phyloP scores from a whole-genome alignment of 2,797 vertebrate genomes.

The Catamblyrhynchus diadema region DNA sequence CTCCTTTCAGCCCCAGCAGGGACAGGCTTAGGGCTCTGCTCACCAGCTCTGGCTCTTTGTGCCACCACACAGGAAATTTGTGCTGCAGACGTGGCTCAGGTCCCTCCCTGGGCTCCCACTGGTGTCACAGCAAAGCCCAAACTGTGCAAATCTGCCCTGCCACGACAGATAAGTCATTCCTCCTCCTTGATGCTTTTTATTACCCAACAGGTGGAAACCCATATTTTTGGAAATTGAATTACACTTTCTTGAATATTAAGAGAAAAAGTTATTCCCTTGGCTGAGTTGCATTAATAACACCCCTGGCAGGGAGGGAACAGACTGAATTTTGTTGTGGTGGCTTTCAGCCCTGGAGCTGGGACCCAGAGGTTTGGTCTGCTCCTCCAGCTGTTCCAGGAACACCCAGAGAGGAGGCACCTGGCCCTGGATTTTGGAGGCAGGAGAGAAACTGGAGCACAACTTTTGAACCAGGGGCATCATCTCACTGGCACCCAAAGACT shows the following conservation, averaged over 20 bases:
- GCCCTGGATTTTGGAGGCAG: background rate
- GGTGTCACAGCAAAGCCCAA: background rate
- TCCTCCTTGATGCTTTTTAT: background rate
- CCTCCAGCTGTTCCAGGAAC: fast-evolving
- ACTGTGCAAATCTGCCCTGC: background rate
- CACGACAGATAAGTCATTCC: background rate
- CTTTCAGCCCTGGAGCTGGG: background rate
- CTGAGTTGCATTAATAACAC: background rate
- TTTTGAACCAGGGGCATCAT: background rate
- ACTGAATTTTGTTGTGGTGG: background rate
- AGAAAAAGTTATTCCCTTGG: background rate
- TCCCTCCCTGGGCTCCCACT: background rate
- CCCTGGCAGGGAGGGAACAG: background rate
- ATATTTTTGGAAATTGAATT: conserved; percentile 7
- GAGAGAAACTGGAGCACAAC: background rate
- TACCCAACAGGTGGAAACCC: background rate
- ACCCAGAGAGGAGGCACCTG: background rate
- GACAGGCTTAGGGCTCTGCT: background rate
- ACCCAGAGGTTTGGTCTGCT: background rate
- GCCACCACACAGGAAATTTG: background rate
- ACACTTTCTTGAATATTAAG: conserved; percentile 7
- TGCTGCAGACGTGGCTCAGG: fast-evolving
- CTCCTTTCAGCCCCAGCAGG: background rate
- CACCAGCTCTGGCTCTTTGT: fast-evolving
- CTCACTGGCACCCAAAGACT: background rate